phyloP scores from a whole-genome alignment of 2,797 vertebrate species.

The Myripristis murdjan region DNA sequence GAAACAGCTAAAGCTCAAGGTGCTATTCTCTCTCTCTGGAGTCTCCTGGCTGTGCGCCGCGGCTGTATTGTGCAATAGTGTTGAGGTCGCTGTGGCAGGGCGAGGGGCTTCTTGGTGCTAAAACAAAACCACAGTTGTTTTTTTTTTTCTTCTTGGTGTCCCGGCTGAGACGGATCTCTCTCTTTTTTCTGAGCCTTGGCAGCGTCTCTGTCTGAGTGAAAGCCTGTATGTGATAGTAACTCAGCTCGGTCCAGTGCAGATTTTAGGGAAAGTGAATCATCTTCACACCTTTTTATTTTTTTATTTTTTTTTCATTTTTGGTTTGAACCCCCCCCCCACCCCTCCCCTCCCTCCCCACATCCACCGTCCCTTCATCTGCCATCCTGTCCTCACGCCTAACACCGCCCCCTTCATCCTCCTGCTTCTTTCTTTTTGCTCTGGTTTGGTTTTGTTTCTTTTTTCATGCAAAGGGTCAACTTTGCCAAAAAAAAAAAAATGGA shows the following conservation, averaged over 20 bases:
- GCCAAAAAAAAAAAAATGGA: slow-evolving; percentile 63
- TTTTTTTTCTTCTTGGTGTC: slow-evolving; percentile 78
- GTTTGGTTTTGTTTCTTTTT: slow-evolving; percentile 62
- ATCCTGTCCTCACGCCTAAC: too few species aligned
- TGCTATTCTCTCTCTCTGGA: slow-evolving; percentile 84
- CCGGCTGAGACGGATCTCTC: slow-evolving; percentile 61
- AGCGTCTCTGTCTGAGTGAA: slow-evolving; percentile 14
- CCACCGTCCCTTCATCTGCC: too few species aligned
- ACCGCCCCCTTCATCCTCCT: too few species aligned
- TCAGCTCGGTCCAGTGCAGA: too few species aligned
- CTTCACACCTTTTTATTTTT: slow-evolving; percentile 16
- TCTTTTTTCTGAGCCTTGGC: slow-evolving; percentile 48
- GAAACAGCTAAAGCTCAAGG: slow-evolving; percentile 63
- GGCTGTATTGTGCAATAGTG: slow-evolving; percentile 67
- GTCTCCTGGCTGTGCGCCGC: slow-evolving; percentile 69
- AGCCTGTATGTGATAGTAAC: too few species aligned
- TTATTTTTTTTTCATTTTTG: slow-evolving; percentile 10
- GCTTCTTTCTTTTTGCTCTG: slow-evolving; percentile 56
- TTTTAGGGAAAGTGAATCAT: slow-evolving; percentile 40
- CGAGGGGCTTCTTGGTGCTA: slow-evolving; percentile 85
- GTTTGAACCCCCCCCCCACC: slow-evolving; percentile 24
- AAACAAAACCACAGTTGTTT: slow-evolving; percentile 62
- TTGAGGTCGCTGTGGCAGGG: slow-evolving; percentile 68
- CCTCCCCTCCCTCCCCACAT: slow-evolving; percentile 5
- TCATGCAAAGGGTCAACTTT: slow-evolving; percentile 58